These are phyloP conservation scores for Cyrtorhinus lividipennis DNA, from an alignment of 1,140 invertebrate genomes.

Conservation along the genomic window DNA sequence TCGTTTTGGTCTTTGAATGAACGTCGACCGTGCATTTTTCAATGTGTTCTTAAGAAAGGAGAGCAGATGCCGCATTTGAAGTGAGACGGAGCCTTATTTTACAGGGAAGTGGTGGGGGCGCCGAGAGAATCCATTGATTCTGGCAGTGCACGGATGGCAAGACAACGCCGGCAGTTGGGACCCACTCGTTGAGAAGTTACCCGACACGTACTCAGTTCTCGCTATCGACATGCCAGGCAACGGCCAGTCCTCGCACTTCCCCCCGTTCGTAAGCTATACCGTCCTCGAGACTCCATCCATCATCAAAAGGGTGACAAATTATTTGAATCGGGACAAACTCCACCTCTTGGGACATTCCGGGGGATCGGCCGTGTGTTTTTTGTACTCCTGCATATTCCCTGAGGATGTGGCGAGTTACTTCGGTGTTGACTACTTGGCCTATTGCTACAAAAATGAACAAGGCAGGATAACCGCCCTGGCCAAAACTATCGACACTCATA, in stretches of 20 bases:
- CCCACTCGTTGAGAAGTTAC: conserved; percentile 52
- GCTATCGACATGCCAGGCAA: conserved; percentile 69
- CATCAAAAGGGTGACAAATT: conserved; percentile 53
- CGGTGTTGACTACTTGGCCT: conserved; percentile 21
- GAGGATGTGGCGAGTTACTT: conserved; percentile 38
- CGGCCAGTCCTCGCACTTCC: conserved; percentile 64
- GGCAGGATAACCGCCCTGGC: conserved; percentile 38
- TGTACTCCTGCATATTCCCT: conserved; percentile 61
- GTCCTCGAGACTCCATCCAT: conserved; percentile 53
- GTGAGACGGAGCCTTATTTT: conserved; percentile 22
- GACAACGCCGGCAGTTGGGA: conserved; percentile 80
- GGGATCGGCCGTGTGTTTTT: conserved; percentile 60
- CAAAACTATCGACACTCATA: conserved; percentile 56
- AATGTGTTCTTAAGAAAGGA: too few relatives aligned
- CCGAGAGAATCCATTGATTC: conserved; percentile 47
- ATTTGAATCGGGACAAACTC: conserved; percentile 65
- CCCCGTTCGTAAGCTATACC: conserved; percentile 52
- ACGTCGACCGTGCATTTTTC: too few relatives aligned
- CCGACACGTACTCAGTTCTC: conserved; percentile 40
- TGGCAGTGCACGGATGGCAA: conserved; percentile 77
- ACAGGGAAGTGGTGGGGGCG: conserved; percentile 66
- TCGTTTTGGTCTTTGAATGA: too few relatives aligned
- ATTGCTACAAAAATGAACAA: conserved; percentile 50
- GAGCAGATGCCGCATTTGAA: too few relatives aligned
- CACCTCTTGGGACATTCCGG: conserved; percentile 63